Conservation (phyloP, 2,888 invertebrate species). For the Agrilus mali region DNA sequence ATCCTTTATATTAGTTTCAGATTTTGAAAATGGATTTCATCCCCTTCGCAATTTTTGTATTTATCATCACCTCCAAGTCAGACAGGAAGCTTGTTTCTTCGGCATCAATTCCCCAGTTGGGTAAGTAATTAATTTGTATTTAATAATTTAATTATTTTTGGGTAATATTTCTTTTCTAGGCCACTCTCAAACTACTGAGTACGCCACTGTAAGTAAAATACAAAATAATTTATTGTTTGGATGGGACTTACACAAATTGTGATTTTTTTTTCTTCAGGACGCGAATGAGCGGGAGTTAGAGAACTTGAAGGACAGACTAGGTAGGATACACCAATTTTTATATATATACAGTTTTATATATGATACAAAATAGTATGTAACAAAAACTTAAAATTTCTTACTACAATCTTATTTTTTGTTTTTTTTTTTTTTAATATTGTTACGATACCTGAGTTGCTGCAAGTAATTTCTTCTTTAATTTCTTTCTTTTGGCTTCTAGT, state of each 20-base stretch:
- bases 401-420: too few relatives aligned
- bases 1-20: slow-evolving; percentile 1
- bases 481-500: neutral
- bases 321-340: slow-evolving; percentile 17
- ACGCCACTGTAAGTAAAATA: neutral
- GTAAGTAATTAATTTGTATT: too few relatives aligned
- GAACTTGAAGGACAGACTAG: slow-evolving; percentile 33
- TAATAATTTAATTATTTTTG: too few relatives aligned
- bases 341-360: too few relatives aligned
- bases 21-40: slow-evolving; percentile 5
- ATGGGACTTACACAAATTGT: neutral
- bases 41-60: slow-evolving; percentile 4
- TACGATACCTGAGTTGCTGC: too few relatives aligned
- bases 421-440: too few relatives aligned
- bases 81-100: slow-evolving; percentile 7
- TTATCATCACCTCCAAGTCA: slow-evolving; percentile 4
- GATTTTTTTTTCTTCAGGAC: slow-evolving; percentile 29
- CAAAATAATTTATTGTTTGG: neutral
- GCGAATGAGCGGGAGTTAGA: slow-evolving; percentile 40
- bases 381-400: too few relatives aligned
- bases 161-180: neutral
- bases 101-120: slow-evolving; percentile 2
- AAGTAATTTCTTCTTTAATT: too few relatives aligned
- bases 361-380: too few relatives aligned
- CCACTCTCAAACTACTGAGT: neutral